phyloP scores from a whole-genome alignment of 2,888 invertebrate genomes.

The Dendrolimus houi region DNA sequence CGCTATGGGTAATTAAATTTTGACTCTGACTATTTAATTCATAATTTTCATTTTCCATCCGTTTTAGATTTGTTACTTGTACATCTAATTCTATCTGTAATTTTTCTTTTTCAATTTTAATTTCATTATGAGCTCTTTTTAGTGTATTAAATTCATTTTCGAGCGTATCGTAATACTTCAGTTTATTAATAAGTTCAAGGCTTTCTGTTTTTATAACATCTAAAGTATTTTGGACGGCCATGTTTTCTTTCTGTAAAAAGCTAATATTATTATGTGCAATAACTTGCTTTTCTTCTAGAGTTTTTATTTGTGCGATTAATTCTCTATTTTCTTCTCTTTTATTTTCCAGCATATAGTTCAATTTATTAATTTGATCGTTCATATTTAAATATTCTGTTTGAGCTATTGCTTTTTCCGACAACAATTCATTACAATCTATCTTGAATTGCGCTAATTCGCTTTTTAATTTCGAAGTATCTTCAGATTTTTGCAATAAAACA shows the following conservation, averaged over 20 bases:
- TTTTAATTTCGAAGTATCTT: constrained; percentile 20
- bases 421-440: constrained; percentile 20
- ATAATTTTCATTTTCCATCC: constrained; percentile 33
- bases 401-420: constrained; percentile 27
- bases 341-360: constrained; percentile 29
- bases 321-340: constrained; percentile 41
- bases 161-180: constrained; percentile 34
- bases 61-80: constrained; percentile 25
- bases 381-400: constrained; percentile 29
- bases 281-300: constrained; percentile 24
- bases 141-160: constrained; percentile 34
- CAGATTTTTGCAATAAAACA: constrained; percentile 18
- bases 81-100: constrained; percentile 32
- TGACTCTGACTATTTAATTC: constrained; percentile 34
- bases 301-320: constrained; percentile 26
- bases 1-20: constrained; percentile 33
- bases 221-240: constrained; percentile 25
- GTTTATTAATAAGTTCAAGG: constrained; percentile 28
- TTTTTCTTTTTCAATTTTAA: constrained; percentile 36
- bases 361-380: constrained; percentile 30
- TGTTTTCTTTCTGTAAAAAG: constrained; percentile 33
- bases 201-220: constrained; percentile 36
- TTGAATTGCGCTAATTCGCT: constrained; percentile 24
- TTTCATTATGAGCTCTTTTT: constrained; percentile 24
- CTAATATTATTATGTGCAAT: constrained; percentile 22